Evolutionary conservation across 2,888 invertebrate genomes (phyloP).

Genomic region (Spialia ferax): DNA sequence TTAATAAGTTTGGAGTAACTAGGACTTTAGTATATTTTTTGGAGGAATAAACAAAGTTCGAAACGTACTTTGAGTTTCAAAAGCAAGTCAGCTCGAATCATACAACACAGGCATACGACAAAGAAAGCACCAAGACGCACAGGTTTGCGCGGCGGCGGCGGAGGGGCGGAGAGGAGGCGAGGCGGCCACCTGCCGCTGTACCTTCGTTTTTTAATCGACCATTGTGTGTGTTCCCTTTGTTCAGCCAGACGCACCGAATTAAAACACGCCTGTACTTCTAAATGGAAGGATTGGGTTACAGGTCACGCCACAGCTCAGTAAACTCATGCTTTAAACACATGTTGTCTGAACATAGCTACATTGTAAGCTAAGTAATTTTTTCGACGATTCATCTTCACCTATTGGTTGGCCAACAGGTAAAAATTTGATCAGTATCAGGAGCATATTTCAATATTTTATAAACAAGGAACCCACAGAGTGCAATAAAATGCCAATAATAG

Average conservation of each 20-base stretch:
- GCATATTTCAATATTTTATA: neutral
- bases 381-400: too few relatives aligned
- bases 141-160: too few relatives aligned
- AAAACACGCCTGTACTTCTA: constrained; percentile 15
- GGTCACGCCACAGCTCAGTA: neutral
- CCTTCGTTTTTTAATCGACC: constrained; percentile 27
- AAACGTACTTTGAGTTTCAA: too few relatives aligned
- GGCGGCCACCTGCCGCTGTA: constrained; percentile 18
- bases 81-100: too few relatives aligned
- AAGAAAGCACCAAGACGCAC: too few relatives aligned
- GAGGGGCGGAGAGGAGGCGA: neutral
- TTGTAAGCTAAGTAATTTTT: neutral
- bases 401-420: too few relatives aligned
- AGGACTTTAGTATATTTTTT: too few relatives aligned
- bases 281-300: constrained; percentile 3
- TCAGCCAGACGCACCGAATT: constrained; percentile 30
- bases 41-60: too few relatives aligned
- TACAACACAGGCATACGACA: too few relatives aligned
- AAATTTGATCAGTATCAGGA: too few relatives aligned
- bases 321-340: neutral
- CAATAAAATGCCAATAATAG: neutral
- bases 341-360: neutral
- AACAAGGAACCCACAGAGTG: neutral
- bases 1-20: too few relatives aligned
- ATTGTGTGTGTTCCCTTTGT: constrained; percentile 26